Conservation (phyloP, 2,797 vertebrate genomes). For the Nyctibius grandis region DNA sequence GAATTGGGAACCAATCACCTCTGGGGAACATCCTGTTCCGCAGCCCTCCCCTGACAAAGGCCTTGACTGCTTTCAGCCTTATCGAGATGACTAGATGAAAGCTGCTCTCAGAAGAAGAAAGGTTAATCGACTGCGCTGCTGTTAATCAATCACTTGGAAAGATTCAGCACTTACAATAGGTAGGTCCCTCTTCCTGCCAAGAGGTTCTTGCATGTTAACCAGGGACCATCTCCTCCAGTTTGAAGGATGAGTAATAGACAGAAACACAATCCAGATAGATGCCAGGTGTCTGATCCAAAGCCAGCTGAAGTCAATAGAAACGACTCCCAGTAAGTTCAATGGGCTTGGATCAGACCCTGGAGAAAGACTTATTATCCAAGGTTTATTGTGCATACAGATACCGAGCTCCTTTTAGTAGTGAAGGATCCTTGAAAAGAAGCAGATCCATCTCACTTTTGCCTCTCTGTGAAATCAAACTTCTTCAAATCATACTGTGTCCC, state of each 20-base stretch:
- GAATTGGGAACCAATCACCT: conserved; percentile 64
- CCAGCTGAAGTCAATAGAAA: conserved; percentile 37
- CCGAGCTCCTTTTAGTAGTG: neutral
- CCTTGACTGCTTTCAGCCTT: conserved; percentile 71
- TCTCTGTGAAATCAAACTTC: conserved; percentile 3
- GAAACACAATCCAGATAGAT: conserved; percentile 12
- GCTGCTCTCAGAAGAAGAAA: conserved; percentile 62
- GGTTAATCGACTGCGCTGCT: conserved; percentile 63
- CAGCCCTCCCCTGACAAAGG: conserved; percentile 60
- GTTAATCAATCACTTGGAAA: conserved; percentile 67
- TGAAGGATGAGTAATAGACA: conserved; percentile 29
- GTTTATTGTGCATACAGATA: neutral
- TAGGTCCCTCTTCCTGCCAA: conserved; percentile 34
- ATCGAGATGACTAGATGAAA: conserved; percentile 51
- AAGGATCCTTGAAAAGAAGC: conserved; percentile 7
- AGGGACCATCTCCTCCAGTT: conserved; percentile 32
- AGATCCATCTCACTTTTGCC: neutral
- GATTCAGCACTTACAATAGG: conserved; percentile 49
- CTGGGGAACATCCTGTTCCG: conserved; percentile 44
- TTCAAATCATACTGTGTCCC: neutral
- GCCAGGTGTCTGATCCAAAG: conserved; percentile 32
- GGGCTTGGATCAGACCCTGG: conserved; percentile 12
- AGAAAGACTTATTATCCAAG: conserved; percentile 22
- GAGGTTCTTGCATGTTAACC: conserved; percentile 55
- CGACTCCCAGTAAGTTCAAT: conserved; percentile 15